Evolutionary conservation across 2,888 invertebrate genomes (phyloP).

Genomic region (Dendrolimus pini): DNA sequence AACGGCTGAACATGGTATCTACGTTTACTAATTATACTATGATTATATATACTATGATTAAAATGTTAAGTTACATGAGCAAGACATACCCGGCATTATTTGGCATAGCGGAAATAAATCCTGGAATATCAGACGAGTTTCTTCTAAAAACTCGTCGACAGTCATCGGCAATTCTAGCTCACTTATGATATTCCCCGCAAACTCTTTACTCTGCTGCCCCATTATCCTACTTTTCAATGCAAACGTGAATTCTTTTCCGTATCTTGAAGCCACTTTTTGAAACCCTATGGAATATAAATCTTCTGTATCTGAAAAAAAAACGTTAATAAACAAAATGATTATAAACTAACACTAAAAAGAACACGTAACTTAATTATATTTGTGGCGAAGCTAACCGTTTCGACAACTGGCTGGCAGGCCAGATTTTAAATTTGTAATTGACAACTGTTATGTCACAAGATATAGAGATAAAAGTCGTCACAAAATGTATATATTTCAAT

Average conservation of each 20-base stretch:
- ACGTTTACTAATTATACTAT: too few species aligned
- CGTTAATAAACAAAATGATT: not conserved
- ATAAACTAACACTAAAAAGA: too few species aligned
- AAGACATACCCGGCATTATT: conserved; percentile 81
- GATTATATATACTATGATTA: too few species aligned
- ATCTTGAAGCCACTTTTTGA: conserved; percentile 80
- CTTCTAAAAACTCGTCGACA: conserved; percentile 80
- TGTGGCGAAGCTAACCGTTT: not conserved
- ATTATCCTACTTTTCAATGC: conserved; percentile 84
- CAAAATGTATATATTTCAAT: too few species aligned
- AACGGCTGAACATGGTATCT: too few species aligned
- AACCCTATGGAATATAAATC: conserved; percentile 84
- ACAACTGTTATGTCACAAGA: too few species aligned
- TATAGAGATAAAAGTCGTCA: too few species aligned
- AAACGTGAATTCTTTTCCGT: conserved; percentile 86
- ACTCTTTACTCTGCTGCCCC: conserved; percentile 81
- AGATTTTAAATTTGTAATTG: too few species aligned
- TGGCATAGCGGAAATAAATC: conserved; percentile 78
- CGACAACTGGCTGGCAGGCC: too few species aligned
- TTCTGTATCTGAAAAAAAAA: conserved; percentile 84
- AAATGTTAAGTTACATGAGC: too few species aligned
- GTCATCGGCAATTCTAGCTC: conserved; percentile 80
- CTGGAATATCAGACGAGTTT: conserved; percentile 70
- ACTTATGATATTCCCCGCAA: conserved; percentile 77
- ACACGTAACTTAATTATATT: not conserved